phyloP scores from a whole-genome alignment of 30 jellyfish, hydroid and myxozoan species.

The Cassiopea andromeda region DNA sequence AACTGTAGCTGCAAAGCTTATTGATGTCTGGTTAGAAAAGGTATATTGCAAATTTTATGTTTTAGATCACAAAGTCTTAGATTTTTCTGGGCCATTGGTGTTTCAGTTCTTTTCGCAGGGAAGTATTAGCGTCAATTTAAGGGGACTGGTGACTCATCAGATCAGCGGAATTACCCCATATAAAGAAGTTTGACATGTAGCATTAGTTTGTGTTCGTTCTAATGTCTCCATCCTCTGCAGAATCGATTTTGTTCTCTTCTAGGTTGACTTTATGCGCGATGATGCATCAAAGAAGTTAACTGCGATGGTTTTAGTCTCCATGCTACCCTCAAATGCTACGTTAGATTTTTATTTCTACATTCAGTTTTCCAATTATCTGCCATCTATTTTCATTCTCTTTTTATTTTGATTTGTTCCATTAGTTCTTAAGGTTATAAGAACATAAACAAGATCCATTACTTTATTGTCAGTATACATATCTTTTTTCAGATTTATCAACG shows the following conservation, averaged over 20 bases:
- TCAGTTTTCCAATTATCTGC: not conserved
- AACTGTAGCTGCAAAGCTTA: slow-evolving; percentile 63
- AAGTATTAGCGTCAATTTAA: too few species aligned
- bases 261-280: slow-evolving; percentile 63
- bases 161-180: too few species aligned
- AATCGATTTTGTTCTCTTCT: not conserved
- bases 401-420: not conserved
- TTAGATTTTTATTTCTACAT: slow-evolving; percentile 11
- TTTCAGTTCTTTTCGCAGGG: too few species aligned
- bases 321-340: slow-evolving; percentile 49
- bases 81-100: too few species aligned
- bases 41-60: slow-evolving; percentile 10
- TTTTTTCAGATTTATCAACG: slow-evolving; percentile 57
- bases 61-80: not conserved
- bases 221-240: not conserved
- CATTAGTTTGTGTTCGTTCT: too few species aligned
- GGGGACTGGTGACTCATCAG: too few species aligned
- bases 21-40: slow-evolving; percentile 86
- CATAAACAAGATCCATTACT: not conserved
- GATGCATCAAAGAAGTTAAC: slow-evolving; percentile 55
- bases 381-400: not conserved
- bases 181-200: too few species aligned
- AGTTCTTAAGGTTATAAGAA: not conserved
- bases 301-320: slow-evolving; percentile 61
- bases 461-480: not conserved